These are phyloP conservation scores for Plagodis pulveraria DNA, from an alignment of 2,888 invertebrate species.

Conservation along the genomic window DNA sequence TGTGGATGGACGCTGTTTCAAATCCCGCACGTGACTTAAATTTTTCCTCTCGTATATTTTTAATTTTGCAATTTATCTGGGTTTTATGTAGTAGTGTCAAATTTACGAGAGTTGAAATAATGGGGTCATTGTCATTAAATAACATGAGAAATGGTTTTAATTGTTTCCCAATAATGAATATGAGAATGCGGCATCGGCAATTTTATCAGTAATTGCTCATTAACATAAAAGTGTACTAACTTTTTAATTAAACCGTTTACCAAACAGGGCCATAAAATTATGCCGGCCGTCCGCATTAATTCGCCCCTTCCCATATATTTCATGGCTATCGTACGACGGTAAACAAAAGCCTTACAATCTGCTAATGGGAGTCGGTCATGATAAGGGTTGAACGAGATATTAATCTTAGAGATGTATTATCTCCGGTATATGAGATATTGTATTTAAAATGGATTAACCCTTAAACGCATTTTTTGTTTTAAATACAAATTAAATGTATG, in stretches of 20 bases:
- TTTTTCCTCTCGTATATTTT: too few relatives aligned
- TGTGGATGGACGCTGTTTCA: too few relatives aligned
- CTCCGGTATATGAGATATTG: background rate
- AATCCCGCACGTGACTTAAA: too few relatives aligned
- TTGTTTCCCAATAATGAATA: conserved; percentile 1
- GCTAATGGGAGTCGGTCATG: conserved; percentile 31
- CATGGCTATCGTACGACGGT: conserved; percentile 10
- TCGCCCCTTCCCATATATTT: conserved; percentile 15
- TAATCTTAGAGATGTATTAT: conserved; percentile 14
- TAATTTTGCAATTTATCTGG: too few relatives aligned
- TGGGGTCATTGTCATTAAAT: too few relatives aligned
- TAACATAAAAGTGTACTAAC: conserved; percentile 9
- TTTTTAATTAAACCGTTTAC: conserved; percentile 23
- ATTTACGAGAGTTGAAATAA: too few relatives aligned
- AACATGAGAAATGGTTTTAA: too few relatives aligned
- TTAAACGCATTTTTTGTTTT: too few relatives aligned
- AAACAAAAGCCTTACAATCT: conserved; percentile 35
- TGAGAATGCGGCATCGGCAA: background rate
- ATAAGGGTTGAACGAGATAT: conserved; percentile 34
- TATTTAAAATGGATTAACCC: too few relatives aligned
- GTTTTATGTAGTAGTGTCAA: too few relatives aligned
- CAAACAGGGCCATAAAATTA: conserved; percentile 17
- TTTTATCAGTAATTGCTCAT: conserved; percentile 7
- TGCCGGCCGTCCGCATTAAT: conserved; percentile 14
- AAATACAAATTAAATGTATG: too few relatives aligned